Evolutionary conservation across 2,113 vertebrate genomes (phyloP).

Genomic region (Rissa tridactyla): DNA sequence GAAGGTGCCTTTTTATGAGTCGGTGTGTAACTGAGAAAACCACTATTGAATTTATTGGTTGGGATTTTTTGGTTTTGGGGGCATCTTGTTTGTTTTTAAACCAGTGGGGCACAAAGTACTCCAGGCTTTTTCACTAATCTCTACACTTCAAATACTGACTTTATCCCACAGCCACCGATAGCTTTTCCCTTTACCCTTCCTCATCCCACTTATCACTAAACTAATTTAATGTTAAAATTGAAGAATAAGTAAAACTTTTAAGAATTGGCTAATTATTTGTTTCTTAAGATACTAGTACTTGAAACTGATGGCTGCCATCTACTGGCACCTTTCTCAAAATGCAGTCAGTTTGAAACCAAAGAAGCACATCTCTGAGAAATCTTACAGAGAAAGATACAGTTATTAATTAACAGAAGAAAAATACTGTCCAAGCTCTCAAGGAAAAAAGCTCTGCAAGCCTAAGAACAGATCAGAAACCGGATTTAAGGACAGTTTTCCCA

Average conservation of each 20-base stretch:
- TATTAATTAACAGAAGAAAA: background rate
- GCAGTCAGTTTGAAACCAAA: background rate
- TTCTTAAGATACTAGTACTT: background rate
- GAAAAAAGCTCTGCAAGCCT: background rate
- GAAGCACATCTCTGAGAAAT: background rate
- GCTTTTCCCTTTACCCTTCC: background rate
- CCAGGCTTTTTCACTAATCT: background rate
- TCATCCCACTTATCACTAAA: background rate
- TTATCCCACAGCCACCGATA: background rate
- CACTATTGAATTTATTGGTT: background rate
- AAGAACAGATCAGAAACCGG: background rate
- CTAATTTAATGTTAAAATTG: background rate
- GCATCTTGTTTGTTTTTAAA: background rate
- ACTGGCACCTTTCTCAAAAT: background rate
- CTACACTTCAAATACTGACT: background rate
- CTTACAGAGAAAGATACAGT: background rate
- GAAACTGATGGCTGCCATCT: constrained; percentile 44
- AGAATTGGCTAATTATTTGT: background rate
- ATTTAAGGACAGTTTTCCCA: background rate
- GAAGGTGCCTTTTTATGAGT: background rate
- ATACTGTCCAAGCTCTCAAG: too few species aligned
- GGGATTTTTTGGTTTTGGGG: background rate
- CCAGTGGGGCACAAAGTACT: background rate
- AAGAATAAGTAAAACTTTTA: background rate
- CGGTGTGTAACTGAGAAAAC: background rate